phyloP scores from a whole-genome alignment of 2,113 vertebrate species.

The Catharus fuscescens region DNA sequence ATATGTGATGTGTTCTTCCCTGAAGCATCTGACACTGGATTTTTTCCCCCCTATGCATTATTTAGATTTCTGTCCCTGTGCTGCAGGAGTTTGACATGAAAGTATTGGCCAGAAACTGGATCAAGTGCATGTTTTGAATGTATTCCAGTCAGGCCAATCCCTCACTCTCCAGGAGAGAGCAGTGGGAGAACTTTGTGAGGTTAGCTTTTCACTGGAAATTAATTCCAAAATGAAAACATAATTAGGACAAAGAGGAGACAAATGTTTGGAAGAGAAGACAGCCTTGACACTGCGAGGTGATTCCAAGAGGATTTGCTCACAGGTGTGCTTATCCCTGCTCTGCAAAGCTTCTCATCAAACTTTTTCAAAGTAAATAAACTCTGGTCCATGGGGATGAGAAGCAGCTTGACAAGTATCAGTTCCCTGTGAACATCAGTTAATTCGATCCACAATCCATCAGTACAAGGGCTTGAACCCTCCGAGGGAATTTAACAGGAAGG shows the following conservation, averaged over 20 bases:
- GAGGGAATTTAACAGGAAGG: neutral
- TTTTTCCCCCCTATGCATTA: fast-evolving
- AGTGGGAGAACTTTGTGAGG: neutral
- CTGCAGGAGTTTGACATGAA: neutral
- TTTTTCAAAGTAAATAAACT: neutral
- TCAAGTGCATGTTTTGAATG: neutral
- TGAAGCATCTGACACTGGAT: neutral
- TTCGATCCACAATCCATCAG: neutral
- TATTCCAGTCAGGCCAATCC: neutral
- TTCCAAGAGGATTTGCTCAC: neutral
- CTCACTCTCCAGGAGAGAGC: neutral
- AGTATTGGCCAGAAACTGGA: neutral
- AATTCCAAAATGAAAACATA: neutral
- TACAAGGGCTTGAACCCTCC: fast-evolving
- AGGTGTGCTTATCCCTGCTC: neutral
- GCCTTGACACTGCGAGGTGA: neutral
- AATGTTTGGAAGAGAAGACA: neutral
- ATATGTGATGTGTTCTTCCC: neutral
- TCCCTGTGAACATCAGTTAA: neutral
- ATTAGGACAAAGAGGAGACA: neutral
- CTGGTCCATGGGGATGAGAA: neutral
- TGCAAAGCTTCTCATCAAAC: neutral
- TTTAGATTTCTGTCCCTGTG: neutral
- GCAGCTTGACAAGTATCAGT: neutral
- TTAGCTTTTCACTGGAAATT: neutral